Conservation (phyloP, 2,113 vertebrate genomes). For the Aleadryas rufinucha region DNA sequence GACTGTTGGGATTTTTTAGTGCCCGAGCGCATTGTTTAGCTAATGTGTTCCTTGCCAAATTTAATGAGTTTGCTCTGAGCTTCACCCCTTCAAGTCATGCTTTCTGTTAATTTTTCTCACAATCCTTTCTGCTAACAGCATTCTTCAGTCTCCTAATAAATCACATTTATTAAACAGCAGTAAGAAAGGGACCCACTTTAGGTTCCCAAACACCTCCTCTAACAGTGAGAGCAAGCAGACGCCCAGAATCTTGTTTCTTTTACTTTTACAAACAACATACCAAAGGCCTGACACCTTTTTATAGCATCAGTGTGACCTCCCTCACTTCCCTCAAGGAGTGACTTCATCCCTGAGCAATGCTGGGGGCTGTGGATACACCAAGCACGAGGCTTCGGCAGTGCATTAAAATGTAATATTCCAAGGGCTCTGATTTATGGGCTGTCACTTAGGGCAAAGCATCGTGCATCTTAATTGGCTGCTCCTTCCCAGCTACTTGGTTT, state of each 20-base stretch:
- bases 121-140: not conserved
- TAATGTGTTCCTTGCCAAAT: not conserved
- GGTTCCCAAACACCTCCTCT: not conserved
- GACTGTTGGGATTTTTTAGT: not conserved
- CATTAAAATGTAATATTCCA: slow-evolving; percentile 42
- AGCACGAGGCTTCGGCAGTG: not conserved
- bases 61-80: not conserved
- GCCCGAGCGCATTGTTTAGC: not conserved
- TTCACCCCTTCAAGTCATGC: not conserved
- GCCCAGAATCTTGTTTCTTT: not conserved
- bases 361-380: not conserved
- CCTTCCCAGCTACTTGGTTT: not conserved
- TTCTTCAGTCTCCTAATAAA: not conserved
- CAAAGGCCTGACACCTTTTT: slow-evolving; percentile 28
- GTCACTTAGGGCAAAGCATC: not conserved
- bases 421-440: slow-evolving; percentile 28
- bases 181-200: not conserved
- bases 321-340: not conserved
- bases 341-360: not conserved
- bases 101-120: not conserved
- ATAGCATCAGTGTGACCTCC: not conserved
- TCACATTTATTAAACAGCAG: not conserved
- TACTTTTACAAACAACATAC: slow-evolving; percentile 15
- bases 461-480: slow-evolving; percentile 38
- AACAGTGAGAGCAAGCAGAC: not conserved